These are phyloP conservation scores for Celastrina argiolus DNA, from an alignment of 2,888 invertebrate genomes.

Conservation along the genomic window DNA sequence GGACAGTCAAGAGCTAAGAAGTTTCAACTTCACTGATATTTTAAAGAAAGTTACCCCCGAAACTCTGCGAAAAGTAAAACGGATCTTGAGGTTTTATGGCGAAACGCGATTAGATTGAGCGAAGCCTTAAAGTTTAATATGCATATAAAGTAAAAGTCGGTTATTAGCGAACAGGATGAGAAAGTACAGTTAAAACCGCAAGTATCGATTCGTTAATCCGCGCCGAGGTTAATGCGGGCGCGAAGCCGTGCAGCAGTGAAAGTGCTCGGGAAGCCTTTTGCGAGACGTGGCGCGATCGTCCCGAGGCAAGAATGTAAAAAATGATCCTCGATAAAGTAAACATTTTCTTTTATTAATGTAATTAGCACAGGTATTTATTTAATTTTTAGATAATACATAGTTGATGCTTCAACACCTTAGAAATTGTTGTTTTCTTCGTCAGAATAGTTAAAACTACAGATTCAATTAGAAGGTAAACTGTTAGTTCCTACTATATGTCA, in stretches of 20 bases:
- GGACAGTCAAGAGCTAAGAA: too few relatives aligned
- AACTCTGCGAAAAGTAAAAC: neutral
- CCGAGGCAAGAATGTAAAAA: neutral
- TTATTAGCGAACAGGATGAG: conserved; percentile 5
- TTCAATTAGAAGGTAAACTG: too few relatives aligned
- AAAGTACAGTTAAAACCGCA: conserved; percentile 21
- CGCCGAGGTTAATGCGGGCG: conserved; percentile 2
- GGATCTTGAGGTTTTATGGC: too few relatives aligned
- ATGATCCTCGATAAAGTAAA: neutral
- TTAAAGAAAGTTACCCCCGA: too few relatives aligned
- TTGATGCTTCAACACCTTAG: too few relatives aligned
- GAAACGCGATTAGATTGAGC: neutral
- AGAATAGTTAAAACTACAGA: too few relatives aligned
- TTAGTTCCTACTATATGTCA: too few relatives aligned
- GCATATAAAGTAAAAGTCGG: conserved; percentile 10
- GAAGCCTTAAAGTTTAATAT: conserved; percentile 24
- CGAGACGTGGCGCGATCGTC: conserved; percentile 12
- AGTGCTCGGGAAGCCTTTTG: conserved; percentile 28
- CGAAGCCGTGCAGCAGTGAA: conserved; percentile 23
- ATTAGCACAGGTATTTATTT: too few relatives aligned
- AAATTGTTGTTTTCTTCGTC: too few relatives aligned
- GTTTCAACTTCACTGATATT: too few relatives aligned
- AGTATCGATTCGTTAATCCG: conserved; percentile 22
- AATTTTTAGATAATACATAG: too few relatives aligned
- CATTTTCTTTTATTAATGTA: too few relatives aligned